Evolutionary conservation across 1,140 invertebrate genomes (phyloP).

Genomic region (Asbolus verrucosus): DNA sequence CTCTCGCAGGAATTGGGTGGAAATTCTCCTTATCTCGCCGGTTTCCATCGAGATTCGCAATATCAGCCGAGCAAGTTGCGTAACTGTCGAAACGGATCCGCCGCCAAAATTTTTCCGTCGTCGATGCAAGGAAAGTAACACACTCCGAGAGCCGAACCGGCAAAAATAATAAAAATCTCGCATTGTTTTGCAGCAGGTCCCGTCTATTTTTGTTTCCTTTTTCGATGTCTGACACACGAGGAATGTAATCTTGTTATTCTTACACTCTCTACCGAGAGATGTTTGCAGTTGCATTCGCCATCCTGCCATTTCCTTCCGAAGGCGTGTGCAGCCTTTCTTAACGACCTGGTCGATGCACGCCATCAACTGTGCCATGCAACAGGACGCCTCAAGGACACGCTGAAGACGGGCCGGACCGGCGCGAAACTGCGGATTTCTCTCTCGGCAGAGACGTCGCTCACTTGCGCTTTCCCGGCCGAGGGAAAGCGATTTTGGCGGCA

Average conservation of each 20-base stretch:
- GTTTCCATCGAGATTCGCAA: not conserved
- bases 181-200: constrained; percentile 57
- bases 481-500: too few relatives aligned
- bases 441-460: too few relatives aligned
- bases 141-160: constrained; percentile 14
- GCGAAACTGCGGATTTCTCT: too few relatives aligned
- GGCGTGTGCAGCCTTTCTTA: constrained; percentile 27
- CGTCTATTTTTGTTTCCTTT: constrained; percentile 51
- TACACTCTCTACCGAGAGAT: constrained; percentile 48
- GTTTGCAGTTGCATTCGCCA: constrained; percentile 14
- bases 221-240: constrained; percentile 55
- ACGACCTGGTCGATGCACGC: constrained; percentile 31
- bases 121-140: constrained; percentile 24
- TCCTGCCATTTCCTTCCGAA: constrained; percentile 35
- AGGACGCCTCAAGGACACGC: constrained; percentile 31
- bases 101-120: too few relatives aligned
- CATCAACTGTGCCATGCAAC: constrained; percentile 36
- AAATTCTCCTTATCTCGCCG: not conserved
- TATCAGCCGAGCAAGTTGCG: too few relatives aligned
- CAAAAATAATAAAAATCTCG: constrained; percentile 57
- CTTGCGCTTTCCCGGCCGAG: too few relatives aligned
- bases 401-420: constrained; percentile 21
- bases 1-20: not conserved
- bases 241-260: constrained; percentile 58
- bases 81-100: constrained; percentile 36